Percentiles rank a stretch among this genome's conserved stretches.
phyloP scores from a whole-genome alignment of 2,797 vertebrate genomes.

The Peromyscus attwateri region DNA sequence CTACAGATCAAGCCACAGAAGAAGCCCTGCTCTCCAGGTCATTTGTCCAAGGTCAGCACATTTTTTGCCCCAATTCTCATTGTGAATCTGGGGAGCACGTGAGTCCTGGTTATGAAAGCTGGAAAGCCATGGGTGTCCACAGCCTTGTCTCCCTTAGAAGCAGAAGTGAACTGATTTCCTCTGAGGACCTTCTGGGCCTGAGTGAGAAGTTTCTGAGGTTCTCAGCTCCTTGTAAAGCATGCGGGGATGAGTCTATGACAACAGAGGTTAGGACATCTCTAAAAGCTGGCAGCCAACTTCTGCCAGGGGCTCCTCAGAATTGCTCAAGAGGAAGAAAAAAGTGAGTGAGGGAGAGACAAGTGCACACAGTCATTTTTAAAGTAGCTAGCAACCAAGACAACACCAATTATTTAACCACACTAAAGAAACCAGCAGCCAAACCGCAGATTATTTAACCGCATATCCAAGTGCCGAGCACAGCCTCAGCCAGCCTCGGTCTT shows the following conservation, averaged over 20 bases:
- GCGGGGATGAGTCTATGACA: background rate
- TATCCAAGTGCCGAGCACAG: slow-evolving; percentile 74
- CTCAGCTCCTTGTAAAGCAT: background rate
- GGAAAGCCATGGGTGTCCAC: background rate
- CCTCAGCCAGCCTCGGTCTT: slow-evolving; percentile 71
- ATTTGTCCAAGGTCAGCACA: background rate
- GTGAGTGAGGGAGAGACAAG: slow-evolving; percentile 65
- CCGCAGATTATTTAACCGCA: slow-evolving; percentile 83
- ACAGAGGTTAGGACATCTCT: background rate
- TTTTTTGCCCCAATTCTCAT: background rate
- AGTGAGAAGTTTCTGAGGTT: slow-evolving; percentile 8
- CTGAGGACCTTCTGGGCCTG: background rate
- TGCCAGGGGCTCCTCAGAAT: slow-evolving; percentile 59
- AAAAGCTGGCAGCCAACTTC: slow-evolving; percentile 17
- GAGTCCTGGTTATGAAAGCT: background rate
- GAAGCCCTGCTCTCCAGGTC: background rate
- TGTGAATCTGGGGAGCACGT: background rate
- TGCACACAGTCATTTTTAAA: slow-evolving; percentile 77
- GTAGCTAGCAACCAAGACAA: slow-evolving; percentile 80
- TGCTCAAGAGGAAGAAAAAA: slow-evolving; percentile 60
- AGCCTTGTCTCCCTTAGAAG: background rate
- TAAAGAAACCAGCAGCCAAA: slow-evolving; percentile 82
- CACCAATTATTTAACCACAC: slow-evolving; percentile 84
- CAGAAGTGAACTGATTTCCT: background rate
- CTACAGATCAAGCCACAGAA: background rate